phyloP scores from a whole-genome alignment of 2,797 vertebrate species.

The Sebastes baramenuke region DNA sequence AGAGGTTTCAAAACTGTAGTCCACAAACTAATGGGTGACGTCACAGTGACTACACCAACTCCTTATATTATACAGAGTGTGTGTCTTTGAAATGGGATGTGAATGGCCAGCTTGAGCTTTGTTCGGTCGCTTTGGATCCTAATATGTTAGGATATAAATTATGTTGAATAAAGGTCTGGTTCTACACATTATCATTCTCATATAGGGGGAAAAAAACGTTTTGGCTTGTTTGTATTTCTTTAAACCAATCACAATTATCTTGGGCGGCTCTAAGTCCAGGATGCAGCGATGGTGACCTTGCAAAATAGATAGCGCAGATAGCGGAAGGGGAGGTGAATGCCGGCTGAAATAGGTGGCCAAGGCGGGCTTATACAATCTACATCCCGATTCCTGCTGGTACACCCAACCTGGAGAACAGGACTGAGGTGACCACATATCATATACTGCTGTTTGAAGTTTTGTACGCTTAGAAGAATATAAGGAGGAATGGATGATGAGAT shows the following conservation, averaged over 20 bases:
- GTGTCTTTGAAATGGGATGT: not conserved
- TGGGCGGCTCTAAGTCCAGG: not conserved
- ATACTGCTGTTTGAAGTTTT: not conserved
- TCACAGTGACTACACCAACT: no score
- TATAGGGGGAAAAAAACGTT: no score
- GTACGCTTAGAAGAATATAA: not conserved
- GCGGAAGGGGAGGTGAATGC: not conserved
- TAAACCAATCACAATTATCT: no score
- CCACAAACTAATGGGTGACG: no score
- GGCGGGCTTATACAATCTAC: not conserved
- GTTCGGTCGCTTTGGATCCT: not conserved
- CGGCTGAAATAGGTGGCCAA: not conserved
- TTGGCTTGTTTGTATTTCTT: no score
- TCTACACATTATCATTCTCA: no score
- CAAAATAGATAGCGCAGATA: not conserved
- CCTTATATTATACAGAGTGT: no score
- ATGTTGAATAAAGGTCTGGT: not conserved
- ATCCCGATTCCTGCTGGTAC: not conserved
- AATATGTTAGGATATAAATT: not conserved
- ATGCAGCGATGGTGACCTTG: not conserved
- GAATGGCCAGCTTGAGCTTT: not conserved
- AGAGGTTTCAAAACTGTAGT: no score
- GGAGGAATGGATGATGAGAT: not conserved
- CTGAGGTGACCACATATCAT: no score
- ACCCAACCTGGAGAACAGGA: not conserved